A percentile compares a stretch with the other conserved stretches of the same genome.
Conservation (phyloP, 2,888 invertebrate genomes). For the Cephus nigrinus region DNA sequence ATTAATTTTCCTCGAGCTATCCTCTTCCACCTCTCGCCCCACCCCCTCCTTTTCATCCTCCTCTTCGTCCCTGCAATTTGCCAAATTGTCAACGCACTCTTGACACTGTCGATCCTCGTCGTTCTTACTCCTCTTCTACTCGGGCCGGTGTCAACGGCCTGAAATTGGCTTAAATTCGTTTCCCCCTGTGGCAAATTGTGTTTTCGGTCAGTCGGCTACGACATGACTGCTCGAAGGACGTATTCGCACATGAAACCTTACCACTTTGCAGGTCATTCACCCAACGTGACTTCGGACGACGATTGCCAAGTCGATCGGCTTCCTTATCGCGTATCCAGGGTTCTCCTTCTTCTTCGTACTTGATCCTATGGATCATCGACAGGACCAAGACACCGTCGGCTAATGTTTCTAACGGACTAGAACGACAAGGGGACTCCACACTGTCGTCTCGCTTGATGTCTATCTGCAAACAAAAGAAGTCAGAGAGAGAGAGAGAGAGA, state of each 20-base stretch:
- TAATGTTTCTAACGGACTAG: not conserved
- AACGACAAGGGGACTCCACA: not conserved
- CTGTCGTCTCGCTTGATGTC: not conserved
- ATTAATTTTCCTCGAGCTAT: not conserved
- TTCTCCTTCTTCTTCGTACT: not conserved
- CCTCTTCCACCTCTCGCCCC: not conserved
- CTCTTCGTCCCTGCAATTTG: not conserved
- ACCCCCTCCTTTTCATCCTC: not conserved
- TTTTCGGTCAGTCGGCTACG: conserved; percentile 56
- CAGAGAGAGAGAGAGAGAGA: conserved; percentile 2
- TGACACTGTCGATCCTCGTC: not conserved
- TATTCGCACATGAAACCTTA: conserved; percentile 45
- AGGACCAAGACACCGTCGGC: not conserved
- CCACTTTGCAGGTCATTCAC: conserved; percentile 62
- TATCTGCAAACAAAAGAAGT: conserved; percentile 11
- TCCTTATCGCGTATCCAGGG: not conserved
- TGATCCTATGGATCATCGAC: not conserved
- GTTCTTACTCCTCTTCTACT: not conserved
- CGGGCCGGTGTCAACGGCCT: not conserved
- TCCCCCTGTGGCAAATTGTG: conserved; percentile 31
- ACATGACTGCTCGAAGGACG: conserved; percentile 41
- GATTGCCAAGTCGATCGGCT: not conserved
- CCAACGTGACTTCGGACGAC: conserved; percentile 14
- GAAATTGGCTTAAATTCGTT: conserved; percentile 10
- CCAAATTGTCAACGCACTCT: not conserved